Base-by-base conservation (phyloP, 2,113 vertebrate genomes). In the Benthochromis sp. region DNA sequence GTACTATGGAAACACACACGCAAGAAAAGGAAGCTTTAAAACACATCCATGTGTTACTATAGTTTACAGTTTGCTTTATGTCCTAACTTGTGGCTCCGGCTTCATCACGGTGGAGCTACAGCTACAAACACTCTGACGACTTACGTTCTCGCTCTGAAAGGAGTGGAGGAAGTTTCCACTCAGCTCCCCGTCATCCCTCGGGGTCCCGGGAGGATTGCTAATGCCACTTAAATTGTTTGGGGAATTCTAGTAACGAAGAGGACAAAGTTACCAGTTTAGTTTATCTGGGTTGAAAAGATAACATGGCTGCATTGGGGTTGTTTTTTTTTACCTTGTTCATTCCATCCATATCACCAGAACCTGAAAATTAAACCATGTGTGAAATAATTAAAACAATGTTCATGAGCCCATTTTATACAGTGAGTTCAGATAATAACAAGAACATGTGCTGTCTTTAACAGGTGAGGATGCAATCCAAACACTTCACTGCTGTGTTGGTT, bases 201-300 rank as follows among this genome's bases (percentile, higher is more conserved):
- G 98, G 95, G 99, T 99, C 94, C 99, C 98, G 55, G 98, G 98
- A 92, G 98, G 98, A 96, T 99, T 99, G 96, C 97, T 99, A 97
- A 99, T 99, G 97, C 98, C 98, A 97, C 98, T 99, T 98, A 99
- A 98, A 97, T 99, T 99, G 97, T 99, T 99, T 95, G 99, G 99
- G 96, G 99, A 99, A 96, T 99, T 99, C 99, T 99, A 96, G 83
- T 90, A 86, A 90, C 4, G 52, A 59, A 53, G 24, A 54, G 19
- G 16, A 34, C 11, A 16, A 12, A 7, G 5, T 13, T 47, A 53
- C 16, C 19, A 47, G 29, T 24, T 85, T 2, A 38, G 21, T 9
- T 80, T 3, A 63, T 43, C 7, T 19, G 11, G 14, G 3, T 86
- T 8, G 31, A 45, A 71, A 82, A 45, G 14, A 21, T 40, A 61